Conservation (phyloP, 1,140 invertebrate species). For the Drosophila sulfurigaster region DNA sequence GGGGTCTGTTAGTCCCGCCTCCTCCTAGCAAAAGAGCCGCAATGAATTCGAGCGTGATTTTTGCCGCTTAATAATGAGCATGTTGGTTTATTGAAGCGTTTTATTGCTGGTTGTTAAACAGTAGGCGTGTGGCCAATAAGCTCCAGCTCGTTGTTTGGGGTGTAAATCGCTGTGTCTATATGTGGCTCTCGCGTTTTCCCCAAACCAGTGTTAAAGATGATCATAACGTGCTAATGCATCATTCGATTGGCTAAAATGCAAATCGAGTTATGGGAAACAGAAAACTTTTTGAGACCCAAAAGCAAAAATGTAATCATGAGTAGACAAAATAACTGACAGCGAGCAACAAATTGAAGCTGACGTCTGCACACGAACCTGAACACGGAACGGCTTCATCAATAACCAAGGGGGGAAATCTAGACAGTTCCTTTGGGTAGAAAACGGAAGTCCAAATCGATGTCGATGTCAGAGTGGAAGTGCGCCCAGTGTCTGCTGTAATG, state of each 20-base stretch:
- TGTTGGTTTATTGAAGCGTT: constrained; percentile 72
- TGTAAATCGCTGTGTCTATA: constrained; percentile 42
- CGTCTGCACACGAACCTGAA: constrained; percentile 22
- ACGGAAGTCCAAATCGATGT: constrained; percentile 11
- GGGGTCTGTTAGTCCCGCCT: neutral
- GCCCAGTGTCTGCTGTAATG: constrained; percentile 55
- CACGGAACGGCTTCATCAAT: constrained; percentile 35
- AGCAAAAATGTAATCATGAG: constrained; percentile 46
- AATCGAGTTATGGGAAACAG: constrained; percentile 4
- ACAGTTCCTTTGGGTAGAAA: constrained; percentile 9
- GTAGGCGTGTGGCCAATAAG: constrained; percentile 62
- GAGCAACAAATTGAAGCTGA: constrained; percentile 71
- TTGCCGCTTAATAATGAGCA: constrained; percentile 84
- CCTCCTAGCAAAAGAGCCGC: neutral
- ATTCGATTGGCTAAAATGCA: constrained; percentile 39
- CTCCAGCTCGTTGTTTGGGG: constrained; percentile 31
- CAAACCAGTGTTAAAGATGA: constrained; percentile 35
- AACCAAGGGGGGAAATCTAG: constrained; percentile 12
- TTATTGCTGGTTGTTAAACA: constrained; percentile 71
- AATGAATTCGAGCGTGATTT: constrained; percentile 79
- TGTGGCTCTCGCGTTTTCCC: constrained; percentile 5
- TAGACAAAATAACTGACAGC: constrained; percentile 57
- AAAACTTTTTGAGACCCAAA: constrained; percentile 29
- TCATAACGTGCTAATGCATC: constrained; percentile 62
- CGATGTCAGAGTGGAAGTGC: constrained; percentile 25